Conservation (phyloP, 2,888 invertebrate genomes). For the Boloria selene region DNA sequence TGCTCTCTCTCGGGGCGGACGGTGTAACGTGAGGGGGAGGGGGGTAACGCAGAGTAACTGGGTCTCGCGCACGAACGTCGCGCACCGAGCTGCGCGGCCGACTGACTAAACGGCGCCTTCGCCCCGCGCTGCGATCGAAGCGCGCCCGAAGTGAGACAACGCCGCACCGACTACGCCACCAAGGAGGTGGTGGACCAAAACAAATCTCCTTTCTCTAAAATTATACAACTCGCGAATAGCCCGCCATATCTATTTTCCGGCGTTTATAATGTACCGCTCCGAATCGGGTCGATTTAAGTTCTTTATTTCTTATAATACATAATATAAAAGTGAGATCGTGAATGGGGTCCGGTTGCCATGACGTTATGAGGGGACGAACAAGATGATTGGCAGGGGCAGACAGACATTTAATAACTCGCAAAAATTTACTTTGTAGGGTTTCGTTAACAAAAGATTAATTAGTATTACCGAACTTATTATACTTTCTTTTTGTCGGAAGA, state of each 20-base stretch:
- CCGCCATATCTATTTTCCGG: conserved; percentile 56
- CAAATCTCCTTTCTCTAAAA: conserved; percentile 82
- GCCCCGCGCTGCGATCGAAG: conserved; percentile 51
- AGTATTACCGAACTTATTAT: too few species aligned
- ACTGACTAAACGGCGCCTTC: conserved; percentile 64
- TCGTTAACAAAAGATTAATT: too few species aligned
- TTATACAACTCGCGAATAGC: conserved; percentile 70
- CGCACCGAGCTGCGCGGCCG: conserved; percentile 80
- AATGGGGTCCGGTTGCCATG: conserved; percentile 14
- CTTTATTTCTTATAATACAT: not conserved
- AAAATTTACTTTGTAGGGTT: not conserved
- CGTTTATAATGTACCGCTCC: conserved; percentile 37
- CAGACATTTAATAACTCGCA: conserved; percentile 1
- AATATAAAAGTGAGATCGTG: not conserved
- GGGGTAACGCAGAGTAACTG: conserved; percentile 60
- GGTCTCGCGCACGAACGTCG: conserved; percentile 77
- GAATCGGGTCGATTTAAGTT: not conserved
- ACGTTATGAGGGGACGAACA: conserved; percentile 18
- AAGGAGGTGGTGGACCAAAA: conserved; percentile 77
- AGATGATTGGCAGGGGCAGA: not conserved
- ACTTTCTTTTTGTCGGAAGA: too few species aligned
- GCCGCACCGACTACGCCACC: conserved; percentile 67
- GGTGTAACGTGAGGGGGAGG: conserved; percentile 59
- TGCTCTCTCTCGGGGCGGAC: conserved; percentile 59
- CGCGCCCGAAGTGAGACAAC: conserved; percentile 69